Base-by-base conservation (phyloP, 1,140 invertebrate species). In the Plectrocnemia conspersa region DNA sequence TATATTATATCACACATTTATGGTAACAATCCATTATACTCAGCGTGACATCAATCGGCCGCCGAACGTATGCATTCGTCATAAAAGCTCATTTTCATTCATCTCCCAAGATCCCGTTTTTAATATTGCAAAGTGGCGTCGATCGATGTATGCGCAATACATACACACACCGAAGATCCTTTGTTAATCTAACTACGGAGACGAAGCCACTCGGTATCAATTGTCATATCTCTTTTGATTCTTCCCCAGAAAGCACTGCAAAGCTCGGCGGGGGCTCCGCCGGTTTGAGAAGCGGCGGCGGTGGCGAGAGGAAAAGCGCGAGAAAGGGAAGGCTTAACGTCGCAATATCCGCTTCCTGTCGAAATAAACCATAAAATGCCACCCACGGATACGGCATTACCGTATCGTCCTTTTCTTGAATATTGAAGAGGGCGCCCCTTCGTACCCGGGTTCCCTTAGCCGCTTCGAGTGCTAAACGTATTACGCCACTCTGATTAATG, bases 331-430 rank as follows among this genome's bases (percentile, higher is more conserved):
- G 52, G 52, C 52, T 54, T 54, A 54, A 54, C 45, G 45, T 55
- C 53, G 53, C 53, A 55, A 55, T 55, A 55, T 55, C 53, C 53
- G 42, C 42, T 55, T 55, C 53, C 53, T 47, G 42, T 55, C 35
- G 53, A 47, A 55, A 55, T 55, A 55, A 55, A 55, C 53, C 53
- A 55, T 55, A 55, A 55, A 55, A 55, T 44, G 45, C 35, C 53
- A 55, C 53, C 53, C 42, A 55, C 52, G 41, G 52, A 44, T 50
- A 50, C 27, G 38, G 25, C 47, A 50, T 50, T 50, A 50, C 47
- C 33, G 47, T 50, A 50, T 50, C 47, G 47, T 50, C 47, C 47
- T 50, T 50, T 50, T 50, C 47, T 50, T 50, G 47, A 50, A 50
- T 50, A 50, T 50, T 50, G 47, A 50, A 50, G 47, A 50, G 47